phyloP scores from a whole-genome alignment of 2,113 vertebrate species.

The Tympanuchus pallidicinctus region DNA sequence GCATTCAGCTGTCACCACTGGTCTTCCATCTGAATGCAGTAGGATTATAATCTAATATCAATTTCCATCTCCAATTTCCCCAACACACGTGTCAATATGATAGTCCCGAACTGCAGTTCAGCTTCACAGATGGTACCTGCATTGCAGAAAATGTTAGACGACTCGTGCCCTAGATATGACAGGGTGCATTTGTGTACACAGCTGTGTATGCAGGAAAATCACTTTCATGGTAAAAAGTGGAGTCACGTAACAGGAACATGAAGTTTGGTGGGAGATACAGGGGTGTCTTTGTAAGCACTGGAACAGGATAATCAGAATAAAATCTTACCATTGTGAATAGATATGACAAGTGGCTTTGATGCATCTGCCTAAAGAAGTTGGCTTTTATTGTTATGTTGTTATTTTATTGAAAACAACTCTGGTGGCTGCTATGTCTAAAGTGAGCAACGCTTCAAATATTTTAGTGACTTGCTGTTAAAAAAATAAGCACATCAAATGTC shows the following conservation, averaged over 20 bases:
- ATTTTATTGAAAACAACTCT: not conserved
- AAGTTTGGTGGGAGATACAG: not conserved
- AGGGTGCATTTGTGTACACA: constrained; percentile 14
- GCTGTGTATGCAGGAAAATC: constrained; percentile 12
- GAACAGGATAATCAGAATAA: not conserved
- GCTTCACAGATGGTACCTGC: constrained; percentile 55
- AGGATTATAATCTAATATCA: constrained; percentile 40
- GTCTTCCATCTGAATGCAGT: not conserved
- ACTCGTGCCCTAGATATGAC: constrained; percentile 46
- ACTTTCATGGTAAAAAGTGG: constrained; percentile 17
- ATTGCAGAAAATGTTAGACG: constrained; percentile 14
- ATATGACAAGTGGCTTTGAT: not conserved
- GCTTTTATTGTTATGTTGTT: not conserved
- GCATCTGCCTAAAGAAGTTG: not conserved
- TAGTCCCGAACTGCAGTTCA: constrained; percentile 23
- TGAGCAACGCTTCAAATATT: not conserved
- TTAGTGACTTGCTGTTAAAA: not conserved
- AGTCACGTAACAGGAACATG: not conserved
- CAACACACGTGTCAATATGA: not conserved
- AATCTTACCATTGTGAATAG: not conserved
- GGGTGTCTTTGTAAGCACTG: not conserved
- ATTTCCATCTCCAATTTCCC: not conserved
- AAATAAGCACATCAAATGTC: not conserved
- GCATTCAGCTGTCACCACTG: not conserved
- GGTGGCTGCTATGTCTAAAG: not conserved